Evolutionary conservation across 2,888 invertebrate species (phyloP), one percentile per base, ranked within the genome.

Genomic region (Hirtodrosophila duncani): DNA sequence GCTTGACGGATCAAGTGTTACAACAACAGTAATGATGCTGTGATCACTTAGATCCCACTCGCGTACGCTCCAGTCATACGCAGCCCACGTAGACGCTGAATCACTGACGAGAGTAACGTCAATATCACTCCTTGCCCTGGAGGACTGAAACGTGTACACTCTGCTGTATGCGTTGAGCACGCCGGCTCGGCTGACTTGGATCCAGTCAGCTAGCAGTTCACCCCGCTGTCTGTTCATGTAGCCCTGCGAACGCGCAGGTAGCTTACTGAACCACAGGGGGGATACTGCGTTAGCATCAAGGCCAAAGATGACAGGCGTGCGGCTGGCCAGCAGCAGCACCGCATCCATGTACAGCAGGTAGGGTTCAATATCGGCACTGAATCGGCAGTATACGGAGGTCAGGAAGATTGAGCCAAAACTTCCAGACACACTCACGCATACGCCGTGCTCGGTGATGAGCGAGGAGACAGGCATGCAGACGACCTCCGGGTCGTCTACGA

Each of bases 391-490:
- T 13, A 50, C 37, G 29, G 41, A 23, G 33, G 14, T 10, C n/a
- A 52, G 26, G 9, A 44, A 42, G 36, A 39, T 20, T 30, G 23
- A 29, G 33, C 55, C 55, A 51, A 42, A 59, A 6, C 31, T 17
- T 11, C 56, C 57, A 8, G 41, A 37, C 10, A 58, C 44, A 13
- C 37, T 34, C 17, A 63, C 50, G 43, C 56, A 55, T 41, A 63
- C 58, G 3, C 63, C 63, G 31, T 26, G 41, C 0, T 53, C 48
- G 6, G 53, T 53, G 18, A 13, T 21, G 11, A 37, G 46, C 6
- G 26, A 9, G 4, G 23, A 44, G 0, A 53, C 18, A 0, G 46
- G 48, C 23, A 49, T 50, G 17, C 42, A 55, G 31, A 46, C 46
- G 23, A 43, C 29, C 13, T 29, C 27, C 6, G 36, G 10, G 20